Conservation (phyloP, 2,113 vertebrate species). For the Gyps fulvus region DNA sequence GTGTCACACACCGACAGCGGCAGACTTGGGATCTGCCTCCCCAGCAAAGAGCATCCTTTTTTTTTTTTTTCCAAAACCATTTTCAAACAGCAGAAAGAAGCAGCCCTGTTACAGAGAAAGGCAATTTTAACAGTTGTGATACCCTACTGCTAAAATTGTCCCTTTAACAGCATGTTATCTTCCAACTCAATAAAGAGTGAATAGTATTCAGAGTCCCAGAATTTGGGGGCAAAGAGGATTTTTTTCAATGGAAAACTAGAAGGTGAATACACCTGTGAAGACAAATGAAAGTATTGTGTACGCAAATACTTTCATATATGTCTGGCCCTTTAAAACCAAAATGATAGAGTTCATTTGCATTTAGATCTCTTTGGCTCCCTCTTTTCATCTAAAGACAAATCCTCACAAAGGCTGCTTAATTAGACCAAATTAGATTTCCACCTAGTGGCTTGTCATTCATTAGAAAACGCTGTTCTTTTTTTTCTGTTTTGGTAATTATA, state of each 20-base stretch:
- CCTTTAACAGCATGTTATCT: neutral
- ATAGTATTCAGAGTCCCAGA: neutral
- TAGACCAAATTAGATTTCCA: slow-evolving; percentile 85
- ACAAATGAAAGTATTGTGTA: neutral
- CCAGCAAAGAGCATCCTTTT: neutral
- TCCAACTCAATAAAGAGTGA: neutral
- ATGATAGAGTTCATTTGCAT: slow-evolving; percentile 77
- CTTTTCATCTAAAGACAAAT: slow-evolving; percentile 81
- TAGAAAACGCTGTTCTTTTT: slow-evolving; percentile 77
- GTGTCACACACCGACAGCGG: neutral
- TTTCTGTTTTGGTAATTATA: slow-evolving; percentile 75
- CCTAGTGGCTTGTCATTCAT: slow-evolving; percentile 80
- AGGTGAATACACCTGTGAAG: neutral
- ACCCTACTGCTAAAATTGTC: neutral
- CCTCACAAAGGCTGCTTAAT: slow-evolving; percentile 84
- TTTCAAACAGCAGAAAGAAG: neutral
- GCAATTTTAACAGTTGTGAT: neutral
- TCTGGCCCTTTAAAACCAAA: slow-evolving; percentile 72
- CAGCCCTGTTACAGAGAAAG: neutral
- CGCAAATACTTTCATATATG: neutral
- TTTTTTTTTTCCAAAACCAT: neutral
- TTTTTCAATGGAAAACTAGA: neutral
- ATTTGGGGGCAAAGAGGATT: neutral
- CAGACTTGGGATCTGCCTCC: neutral
- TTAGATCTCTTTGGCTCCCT: slow-evolving; percentile 76